A percentile compares a stretch with the other conserved stretches of the same genome.
These are phyloP conservation scores for Genyomyrus donnyi DNA, from an alignment of 2,113 vertebrate species.

Conservation along the genomic window DNA sequence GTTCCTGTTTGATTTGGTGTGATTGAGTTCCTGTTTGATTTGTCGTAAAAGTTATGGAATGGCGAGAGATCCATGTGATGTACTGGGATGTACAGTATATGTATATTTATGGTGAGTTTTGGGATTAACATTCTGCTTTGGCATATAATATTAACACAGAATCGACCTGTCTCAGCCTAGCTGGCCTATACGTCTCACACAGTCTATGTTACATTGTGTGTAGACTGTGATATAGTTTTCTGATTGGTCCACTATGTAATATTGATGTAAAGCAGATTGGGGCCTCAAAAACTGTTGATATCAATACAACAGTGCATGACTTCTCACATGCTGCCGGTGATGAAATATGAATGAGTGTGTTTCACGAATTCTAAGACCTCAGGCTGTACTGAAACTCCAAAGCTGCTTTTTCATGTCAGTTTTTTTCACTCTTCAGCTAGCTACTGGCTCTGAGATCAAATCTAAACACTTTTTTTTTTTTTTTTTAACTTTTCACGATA, in stretches of 20 bases:
- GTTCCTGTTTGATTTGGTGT: neutral
- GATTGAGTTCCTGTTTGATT: neutral
- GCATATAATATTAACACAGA: neutral
- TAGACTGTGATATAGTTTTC: neutral
- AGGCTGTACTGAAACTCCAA: constrained; percentile 8
- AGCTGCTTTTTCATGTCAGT: neutral
- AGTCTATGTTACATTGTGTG: neutral
- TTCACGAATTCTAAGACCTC: constrained; percentile 19
- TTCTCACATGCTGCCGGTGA: neutral
- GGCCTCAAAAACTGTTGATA: constrained; percentile 12
- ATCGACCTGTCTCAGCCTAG: neutral
- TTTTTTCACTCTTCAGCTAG: neutral
- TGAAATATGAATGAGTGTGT: constrained; percentile 20
- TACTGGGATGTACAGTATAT: neutral
- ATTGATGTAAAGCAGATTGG: neutral
- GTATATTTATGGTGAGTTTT: neutral
- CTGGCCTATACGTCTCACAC: neutral
- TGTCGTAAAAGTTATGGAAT: neutral
- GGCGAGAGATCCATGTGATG: neutral
- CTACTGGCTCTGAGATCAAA: neutral
- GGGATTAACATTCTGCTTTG: neutral
- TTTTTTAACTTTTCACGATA: neutral
- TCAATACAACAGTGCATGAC: constrained; percentile 4
- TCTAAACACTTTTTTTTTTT: neutral
- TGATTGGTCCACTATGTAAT: constrained; percentile 5